Conservation (phyloP, 1,140 invertebrate genomes). For the Drosophila albomicans region DNA sequence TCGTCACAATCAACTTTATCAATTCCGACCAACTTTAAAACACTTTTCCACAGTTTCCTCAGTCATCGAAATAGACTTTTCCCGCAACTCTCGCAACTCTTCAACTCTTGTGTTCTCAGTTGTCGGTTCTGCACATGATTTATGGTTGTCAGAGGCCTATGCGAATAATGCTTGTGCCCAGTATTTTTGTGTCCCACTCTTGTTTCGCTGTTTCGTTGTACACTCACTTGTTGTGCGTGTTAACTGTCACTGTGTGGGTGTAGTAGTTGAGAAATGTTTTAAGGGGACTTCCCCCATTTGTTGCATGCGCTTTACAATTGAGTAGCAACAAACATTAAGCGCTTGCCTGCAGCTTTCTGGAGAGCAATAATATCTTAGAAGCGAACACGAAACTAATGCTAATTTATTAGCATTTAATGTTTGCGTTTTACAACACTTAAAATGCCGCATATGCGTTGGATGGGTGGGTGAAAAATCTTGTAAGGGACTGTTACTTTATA, state of each 20-base stretch:
- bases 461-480: too few species aligned
- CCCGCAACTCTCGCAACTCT: neutral
- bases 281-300: slow-evolving; percentile 14
- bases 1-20: slow-evolving; percentile 11
- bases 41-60: slow-evolving; percentile 6
- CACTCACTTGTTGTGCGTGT: slow-evolving; percentile 40
- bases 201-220: neutral
- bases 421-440: slow-evolving; percentile 2
- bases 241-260: slow-evolving; percentile 29
- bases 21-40: slow-evolving; percentile 30
- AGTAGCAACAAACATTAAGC: neutral
- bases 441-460: too few species aligned
- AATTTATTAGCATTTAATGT: slow-evolving; percentile 3
- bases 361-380: neutral
- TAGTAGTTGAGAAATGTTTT: slow-evolving; percentile 23
- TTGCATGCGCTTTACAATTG: slow-evolving; percentile 4
- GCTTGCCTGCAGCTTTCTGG: neutral
- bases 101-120: neutral
- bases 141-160: slow-evolving; percentile 33
- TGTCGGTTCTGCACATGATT: slow-evolving; percentile 28
- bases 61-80: neutral
- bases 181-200: slow-evolving; percentile 35
- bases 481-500: too few species aligned
- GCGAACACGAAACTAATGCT: neutral
- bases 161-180: slow-evolving; percentile 26